phyloP scores from a whole-genome alignment of 2,113 vertebrate genomes.

The Connochaetes taurinus region DNA sequence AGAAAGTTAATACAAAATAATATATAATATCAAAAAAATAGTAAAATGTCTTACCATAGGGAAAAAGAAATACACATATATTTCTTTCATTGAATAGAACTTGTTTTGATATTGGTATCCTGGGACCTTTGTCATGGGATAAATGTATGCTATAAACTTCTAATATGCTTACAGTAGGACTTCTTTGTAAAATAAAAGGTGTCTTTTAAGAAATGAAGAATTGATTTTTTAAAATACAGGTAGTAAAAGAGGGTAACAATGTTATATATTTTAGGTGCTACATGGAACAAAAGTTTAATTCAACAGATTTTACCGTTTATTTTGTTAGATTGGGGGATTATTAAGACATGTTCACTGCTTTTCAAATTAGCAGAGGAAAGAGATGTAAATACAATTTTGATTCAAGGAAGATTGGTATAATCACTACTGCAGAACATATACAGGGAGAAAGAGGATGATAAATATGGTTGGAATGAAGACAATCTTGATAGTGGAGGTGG shows the following conservation, averaged over 20 bases:
- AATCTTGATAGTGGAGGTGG: neutral
- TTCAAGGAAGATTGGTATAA: neutral
- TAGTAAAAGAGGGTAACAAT: constrained; percentile 2
- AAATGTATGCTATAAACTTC: constrained; percentile 18
- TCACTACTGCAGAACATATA: neutral
- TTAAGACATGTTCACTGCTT: neutral
- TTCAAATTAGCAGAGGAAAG: constrained; percentile 7
- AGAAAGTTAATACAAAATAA: constrained; percentile 44
- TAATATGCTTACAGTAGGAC: constrained; percentile 40
- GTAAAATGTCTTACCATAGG: neutral
- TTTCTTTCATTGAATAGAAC: constrained; percentile 36
- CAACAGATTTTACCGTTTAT: constrained; percentile 6
- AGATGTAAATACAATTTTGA: neutral
- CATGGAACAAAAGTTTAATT: constrained; percentile 32
- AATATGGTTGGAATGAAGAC: neutral
- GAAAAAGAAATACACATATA: constrained; percentile 16
- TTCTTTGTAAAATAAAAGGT: constrained; percentile 44
- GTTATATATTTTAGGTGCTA: constrained; percentile 25
- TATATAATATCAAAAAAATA: constrained; percentile 36
- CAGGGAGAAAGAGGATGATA: neutral
- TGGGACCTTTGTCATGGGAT: constrained; percentile 23
- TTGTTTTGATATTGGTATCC: constrained; percentile 33
- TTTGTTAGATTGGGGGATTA: constrained; percentile 25
- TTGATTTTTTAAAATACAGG: constrained; percentile 42
- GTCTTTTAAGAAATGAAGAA: constrained; percentile 8